phyloP scores from a whole-genome alignment of 2,113 vertebrate genomes.

The Pionites leucogaster region DNA sequence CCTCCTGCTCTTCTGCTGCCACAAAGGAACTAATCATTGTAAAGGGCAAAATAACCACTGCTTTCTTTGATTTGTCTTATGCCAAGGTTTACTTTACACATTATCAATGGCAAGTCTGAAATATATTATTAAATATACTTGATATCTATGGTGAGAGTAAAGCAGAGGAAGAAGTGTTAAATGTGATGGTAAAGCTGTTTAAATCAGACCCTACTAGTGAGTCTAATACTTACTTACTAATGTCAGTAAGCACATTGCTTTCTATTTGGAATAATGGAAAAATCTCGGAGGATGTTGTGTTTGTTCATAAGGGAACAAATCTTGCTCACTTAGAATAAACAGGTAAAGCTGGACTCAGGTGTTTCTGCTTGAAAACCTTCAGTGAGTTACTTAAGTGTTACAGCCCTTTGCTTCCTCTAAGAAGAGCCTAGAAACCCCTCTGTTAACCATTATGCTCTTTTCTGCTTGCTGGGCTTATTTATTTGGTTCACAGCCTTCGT shows the following conservation, averaged over 20 bases:
- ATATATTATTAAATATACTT: background rate
- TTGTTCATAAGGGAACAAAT: background rate
- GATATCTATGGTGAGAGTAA: background rate
- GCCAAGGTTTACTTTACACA: background rate
- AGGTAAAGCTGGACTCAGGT: background rate
- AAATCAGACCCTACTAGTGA: background rate
- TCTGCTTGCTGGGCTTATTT: background rate
- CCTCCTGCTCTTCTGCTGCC: background rate
- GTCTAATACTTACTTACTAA: background rate
- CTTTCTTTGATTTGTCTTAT: background rate
- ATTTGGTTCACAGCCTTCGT: background rate
- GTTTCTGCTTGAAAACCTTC: background rate
- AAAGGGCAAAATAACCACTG: background rate
- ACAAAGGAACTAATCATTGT: background rate
- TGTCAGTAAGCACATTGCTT: background rate
- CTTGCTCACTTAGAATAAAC: background rate
- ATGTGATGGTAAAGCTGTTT: background rate
- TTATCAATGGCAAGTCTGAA: background rate
- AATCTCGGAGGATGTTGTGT: background rate
- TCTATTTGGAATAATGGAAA: background rate
- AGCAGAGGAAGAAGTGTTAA: background rate
- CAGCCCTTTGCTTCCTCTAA: background rate
- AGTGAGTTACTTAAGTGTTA: background rate
- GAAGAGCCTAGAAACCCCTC: background rate
- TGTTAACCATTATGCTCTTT: background rate